Evolutionary conservation across 2,113 vertebrate species (phyloP).

Genomic region (Tauraco erythrolophus): DNA sequence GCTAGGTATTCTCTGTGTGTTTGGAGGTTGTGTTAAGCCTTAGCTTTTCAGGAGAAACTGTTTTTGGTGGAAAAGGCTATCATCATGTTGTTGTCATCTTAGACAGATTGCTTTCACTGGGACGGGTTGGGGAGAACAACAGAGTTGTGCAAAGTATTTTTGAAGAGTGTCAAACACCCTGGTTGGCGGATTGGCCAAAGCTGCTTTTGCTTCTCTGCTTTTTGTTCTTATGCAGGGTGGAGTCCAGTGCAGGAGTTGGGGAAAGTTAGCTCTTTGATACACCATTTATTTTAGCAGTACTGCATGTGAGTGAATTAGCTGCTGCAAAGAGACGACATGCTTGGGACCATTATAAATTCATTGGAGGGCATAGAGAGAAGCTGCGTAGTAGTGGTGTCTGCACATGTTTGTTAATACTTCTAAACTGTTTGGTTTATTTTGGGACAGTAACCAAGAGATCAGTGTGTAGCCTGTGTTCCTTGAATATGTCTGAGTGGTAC

Average conservation of each 20-base stretch:
- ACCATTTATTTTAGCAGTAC: background rate
- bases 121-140: background rate
- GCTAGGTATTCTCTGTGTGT: no score
- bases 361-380: background rate
- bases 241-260: background rate
- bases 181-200: background rate
- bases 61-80: background rate
- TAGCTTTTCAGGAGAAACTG: background rate
- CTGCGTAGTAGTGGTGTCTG: background rate
- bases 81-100: background rate
- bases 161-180: background rate
- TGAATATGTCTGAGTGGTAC: background rate
- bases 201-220: background rate
- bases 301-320: background rate
- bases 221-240: background rate
- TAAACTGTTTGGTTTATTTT: background rate
- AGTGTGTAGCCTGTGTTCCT: background rate
- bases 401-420: background rate
- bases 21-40: rapidly evolving
- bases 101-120: background rate
- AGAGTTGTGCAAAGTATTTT: background rate
- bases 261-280: background rate
- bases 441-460: background rate
- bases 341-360: background rate
- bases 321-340: background rate